Evolutionary conservation across 1,140 invertebrate species (phyloP), one percentile per base, ranked within the genome.

Genomic region (Cotesia glomerata): DNA sequence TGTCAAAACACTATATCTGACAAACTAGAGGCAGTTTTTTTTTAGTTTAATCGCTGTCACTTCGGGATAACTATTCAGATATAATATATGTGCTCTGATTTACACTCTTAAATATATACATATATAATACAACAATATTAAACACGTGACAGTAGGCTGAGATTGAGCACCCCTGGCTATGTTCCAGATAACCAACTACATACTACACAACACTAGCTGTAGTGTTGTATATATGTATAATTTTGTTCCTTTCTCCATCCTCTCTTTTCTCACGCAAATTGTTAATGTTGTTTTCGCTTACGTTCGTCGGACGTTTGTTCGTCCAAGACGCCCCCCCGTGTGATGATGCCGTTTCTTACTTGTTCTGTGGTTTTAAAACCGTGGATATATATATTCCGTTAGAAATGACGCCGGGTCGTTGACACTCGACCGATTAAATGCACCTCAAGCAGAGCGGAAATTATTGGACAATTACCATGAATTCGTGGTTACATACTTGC

Each of bases 101-200:
- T 7, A 45, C 26, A 26, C 26, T 26, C 26, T 3, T 45, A 11
- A 9, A 11, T 45, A 45, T 11, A 45, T 45, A 7, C 11, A 11
- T 45, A 45, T 45, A 5, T 45, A 45, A 7, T 45, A 45, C 62
- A 75, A 49, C 73, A 59, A 65, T 54, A 63, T 69, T 56, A 69
- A 52, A 77, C 77, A 82, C 80, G 80, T 82, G 79, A 82, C 80
- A 76, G 49, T 56, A 69, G 68, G 63, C 66, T 69, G 54, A 73
- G 71, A 77, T 77, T 84, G 82, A 84, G 82, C 80, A 84, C 82
- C 82, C 69, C 82, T 84, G 82, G 71, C 67, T 75, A 72, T 74
- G 78, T 77, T 80, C 78, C 75, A 77, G 77, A 81, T 77, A 76
- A 72, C 58, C 72, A 51, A 65, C 56, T 26, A 70, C 16, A 66